Base-by-base conservation (phyloP, 1,140 invertebrate genomes). In the Lanistes nyassanus region DNA sequence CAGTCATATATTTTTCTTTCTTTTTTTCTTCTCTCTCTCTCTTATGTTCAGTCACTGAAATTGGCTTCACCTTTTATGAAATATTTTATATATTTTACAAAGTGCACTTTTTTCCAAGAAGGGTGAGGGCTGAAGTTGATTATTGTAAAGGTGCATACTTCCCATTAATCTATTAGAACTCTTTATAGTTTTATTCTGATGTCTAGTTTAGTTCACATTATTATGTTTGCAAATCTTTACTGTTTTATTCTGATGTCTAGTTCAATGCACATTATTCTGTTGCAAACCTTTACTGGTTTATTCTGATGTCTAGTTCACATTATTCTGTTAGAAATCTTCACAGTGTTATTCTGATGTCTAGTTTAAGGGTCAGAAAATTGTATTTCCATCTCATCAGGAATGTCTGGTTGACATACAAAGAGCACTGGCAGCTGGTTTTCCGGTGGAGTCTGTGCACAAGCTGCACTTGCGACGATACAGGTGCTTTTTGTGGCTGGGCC, bases 401-500 rank as follows among this genome's bases (percentile, higher is more conserved):
- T 86, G 83, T 76, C 42, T 87, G 19, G 58, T 56, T 6, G 95
- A 96, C 83, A 93, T 94, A 23, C 88, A 92, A 31, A 88, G 92
- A 60, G 92, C 94, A 16, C 80, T 95, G 0, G 86, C 90, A 0
- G 85, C 92, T n/a, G 92, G 91, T 21, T 96, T 95, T 86, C 94
- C 95, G 11, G 89, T 91, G 67, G 91, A 67, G 2, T 51, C 72
- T 0, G 26, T 31, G 21, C 94, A 94, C 83, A 96, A 96, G 88
- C 86, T 96, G 0, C 91, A 92, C 65, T 93, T 95, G 77, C 91
- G 95, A 80, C 92, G 89, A 81, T 94, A 94, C 0, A 91, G 93
- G 80, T 95, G 94, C 85, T 90, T 94, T 37, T 89, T 95, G 62
- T 93, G 93, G 3, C 89, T 95, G 58, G 93, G 94, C 75, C 91